These are phyloP conservation scores for Euclidia mi DNA, from an alignment of 2,888 invertebrate genomes.

Conservation along the genomic window DNA sequence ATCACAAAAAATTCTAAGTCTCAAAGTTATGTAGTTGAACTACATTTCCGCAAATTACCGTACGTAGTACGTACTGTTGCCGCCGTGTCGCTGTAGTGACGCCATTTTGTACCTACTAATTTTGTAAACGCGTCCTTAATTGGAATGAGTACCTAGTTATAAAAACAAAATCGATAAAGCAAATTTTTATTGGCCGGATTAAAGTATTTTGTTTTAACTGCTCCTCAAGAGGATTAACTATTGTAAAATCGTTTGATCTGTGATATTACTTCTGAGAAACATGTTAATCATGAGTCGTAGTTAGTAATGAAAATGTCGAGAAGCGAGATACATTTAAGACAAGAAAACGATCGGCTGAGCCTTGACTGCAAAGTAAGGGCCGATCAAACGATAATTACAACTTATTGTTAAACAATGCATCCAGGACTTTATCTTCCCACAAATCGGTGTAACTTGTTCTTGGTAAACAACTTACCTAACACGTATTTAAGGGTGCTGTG, in stretches of 20 bases:
- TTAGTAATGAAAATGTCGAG: slow-evolving; percentile 39
- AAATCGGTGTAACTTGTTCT: slow-evolving; percentile 18
- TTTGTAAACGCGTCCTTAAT: no score
- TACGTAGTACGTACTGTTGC: no score
- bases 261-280: slow-evolving; percentile 33
- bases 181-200: slow-evolving; percentile 15
- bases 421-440: slow-evolving; percentile 24
- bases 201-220: slow-evolving; percentile 15
- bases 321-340: slow-evolving; percentile 28
- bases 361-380: slow-evolving; percentile 53
- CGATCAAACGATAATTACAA: slow-evolving; percentile 43
- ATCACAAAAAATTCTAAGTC: no score
- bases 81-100: no score
- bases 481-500: no score
- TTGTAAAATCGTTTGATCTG: slow-evolving; percentile 5
- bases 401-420: slow-evolving; percentile 44
- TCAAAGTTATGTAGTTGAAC: no score
- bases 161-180: slow-evolving; percentile 21
- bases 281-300: slow-evolving; percentile 23
- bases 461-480: neutral
- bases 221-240: slow-evolving; percentile 1
- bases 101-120: no score
- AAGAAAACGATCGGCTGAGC: slow-evolving; percentile 40
- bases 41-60: no score
- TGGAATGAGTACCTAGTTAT: no score